A percentile compares a stretch with the other conserved stretches of the same genome.
Evolutionary conservation across 2,113 vertebrate species (phyloP).

Genomic region (Thunnus thynnus): DNA sequence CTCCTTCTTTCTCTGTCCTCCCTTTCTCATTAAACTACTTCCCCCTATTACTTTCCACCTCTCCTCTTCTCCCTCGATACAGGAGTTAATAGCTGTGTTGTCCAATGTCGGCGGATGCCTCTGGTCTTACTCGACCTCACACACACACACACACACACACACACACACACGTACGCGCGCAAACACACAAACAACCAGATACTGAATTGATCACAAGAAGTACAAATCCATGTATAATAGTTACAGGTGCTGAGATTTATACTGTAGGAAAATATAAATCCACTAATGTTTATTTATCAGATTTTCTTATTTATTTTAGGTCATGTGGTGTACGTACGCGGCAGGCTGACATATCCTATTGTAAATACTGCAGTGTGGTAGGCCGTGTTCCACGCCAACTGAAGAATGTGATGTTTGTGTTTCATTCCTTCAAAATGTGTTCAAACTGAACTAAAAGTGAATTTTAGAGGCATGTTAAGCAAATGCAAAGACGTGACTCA

Average conservation of each 20-base stretch:
- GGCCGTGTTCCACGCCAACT: background rate
- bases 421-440: background rate
- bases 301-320: no score
- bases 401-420: background rate
- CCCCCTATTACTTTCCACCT: constrained; percentile 33
- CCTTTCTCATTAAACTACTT: constrained; percentile 51
- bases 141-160: background rate
- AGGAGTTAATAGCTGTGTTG: constrained; percentile 67
- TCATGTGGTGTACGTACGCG: no score
- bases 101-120: constrained; percentile 58
- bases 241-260: background rate
- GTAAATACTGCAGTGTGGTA: background rate
- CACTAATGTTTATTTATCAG: no score
- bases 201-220: background rate
- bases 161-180: background rate
- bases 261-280: no score
- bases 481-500: no score
- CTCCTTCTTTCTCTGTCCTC: constrained; percentile 40
- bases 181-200: background rate
- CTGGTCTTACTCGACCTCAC: constrained; percentile 56
- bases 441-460: background rate
- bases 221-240: background rate
- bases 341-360: background rate
- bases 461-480: background rate
- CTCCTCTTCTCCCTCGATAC: constrained; percentile 27